Percentiles rank a stretch among this genome's conserved stretches.
Evolutionary conservation across 2,888 invertebrate species (phyloP).

Genomic region (Drosophila niveifrons): DNA sequence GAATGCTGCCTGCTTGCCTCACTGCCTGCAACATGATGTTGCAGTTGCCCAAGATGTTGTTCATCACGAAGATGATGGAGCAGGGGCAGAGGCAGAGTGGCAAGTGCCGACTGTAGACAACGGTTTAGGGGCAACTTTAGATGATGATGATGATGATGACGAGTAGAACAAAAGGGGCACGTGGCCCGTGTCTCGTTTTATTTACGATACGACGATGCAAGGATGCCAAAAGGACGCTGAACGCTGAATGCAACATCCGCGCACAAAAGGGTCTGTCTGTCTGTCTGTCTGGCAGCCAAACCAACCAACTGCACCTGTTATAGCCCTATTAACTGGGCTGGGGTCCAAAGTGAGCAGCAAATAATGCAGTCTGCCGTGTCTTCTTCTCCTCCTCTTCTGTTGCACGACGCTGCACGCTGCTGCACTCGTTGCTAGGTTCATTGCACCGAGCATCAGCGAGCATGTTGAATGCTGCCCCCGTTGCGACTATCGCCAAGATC

Average conservation of each 20-base stretch:
- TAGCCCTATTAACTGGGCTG: constrained; percentile 54
- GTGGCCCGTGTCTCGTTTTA: constrained; percentile 46
- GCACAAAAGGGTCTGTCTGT: constrained; percentile 8
- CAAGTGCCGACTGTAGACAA: constrained; percentile 1
- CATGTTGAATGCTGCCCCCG: constrained; percentile 17
- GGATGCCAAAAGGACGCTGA: constrained; percentile 55
- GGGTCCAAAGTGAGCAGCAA: constrained; percentile 17
- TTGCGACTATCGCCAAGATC: background rate
- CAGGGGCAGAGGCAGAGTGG: background rate
- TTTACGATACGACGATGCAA: constrained; percentile 50
- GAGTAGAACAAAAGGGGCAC: constrained; percentile 43
- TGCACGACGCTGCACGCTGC: constrained; percentile 1
- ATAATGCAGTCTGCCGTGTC: constrained; percentile 4
- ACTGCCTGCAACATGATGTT: constrained; percentile 56
- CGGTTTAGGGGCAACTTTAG: constrained; percentile 6
- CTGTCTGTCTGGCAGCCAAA: constrained; percentile 5
- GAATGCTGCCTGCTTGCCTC: constrained; percentile 45
- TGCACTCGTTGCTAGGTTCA: constrained; percentile 21
- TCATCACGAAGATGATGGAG: constrained; percentile 10
- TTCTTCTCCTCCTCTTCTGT: background rate
- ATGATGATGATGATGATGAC: constrained; percentile 23
- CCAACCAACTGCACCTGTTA: constrained; percentile 58
- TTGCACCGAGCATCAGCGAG: constrained; percentile 25
- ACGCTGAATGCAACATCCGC: constrained; percentile 49
- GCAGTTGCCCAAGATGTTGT: constrained; percentile 36